Evolutionary conservation across 2,797 vertebrate species (phyloP).

Genomic region (Smutsia gigantea): DNA sequence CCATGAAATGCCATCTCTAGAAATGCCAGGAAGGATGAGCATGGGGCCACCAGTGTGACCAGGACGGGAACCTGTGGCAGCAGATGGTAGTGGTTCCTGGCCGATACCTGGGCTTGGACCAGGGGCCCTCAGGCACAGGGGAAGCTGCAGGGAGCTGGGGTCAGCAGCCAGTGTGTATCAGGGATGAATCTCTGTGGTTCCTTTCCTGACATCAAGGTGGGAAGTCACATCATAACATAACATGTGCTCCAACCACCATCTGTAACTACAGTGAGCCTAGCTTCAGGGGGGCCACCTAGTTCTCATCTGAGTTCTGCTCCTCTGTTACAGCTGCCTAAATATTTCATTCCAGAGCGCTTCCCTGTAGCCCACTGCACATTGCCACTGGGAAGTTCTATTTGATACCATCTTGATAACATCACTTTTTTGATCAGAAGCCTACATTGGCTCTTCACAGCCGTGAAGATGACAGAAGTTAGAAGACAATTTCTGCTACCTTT

Average conservation of each 20-base stretch:
- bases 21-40: not conserved
- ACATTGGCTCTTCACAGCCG: not conserved
- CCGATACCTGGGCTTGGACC: not conserved
- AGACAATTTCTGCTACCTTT: not conserved
- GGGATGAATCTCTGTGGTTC: not conserved
- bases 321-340: not conserved
- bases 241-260: too few species aligned
- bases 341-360: too few species aligned
- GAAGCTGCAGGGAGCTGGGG: not conserved
- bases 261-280: too few species aligned
- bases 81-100: fast-evolving
- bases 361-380: too few species aligned
- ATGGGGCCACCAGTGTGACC: not conserved
- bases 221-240: fast-evolving
- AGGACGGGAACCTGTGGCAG: not conserved
- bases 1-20: not conserved
- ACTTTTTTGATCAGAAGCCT: not conserved
- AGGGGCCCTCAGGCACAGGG: too few species aligned
- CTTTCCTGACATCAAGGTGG: not conserved
- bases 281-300: too few species aligned
- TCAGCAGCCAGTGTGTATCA: not conserved
- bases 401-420: not conserved
- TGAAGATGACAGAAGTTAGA: not conserved
- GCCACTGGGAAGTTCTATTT: too few species aligned
- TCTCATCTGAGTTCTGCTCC: not conserved